Evolutionary conservation across 2,797 vertebrate species (phyloP), one percentile per base, ranked within the genome.

Genomic region (Adrianichthys oophorus): DNA sequence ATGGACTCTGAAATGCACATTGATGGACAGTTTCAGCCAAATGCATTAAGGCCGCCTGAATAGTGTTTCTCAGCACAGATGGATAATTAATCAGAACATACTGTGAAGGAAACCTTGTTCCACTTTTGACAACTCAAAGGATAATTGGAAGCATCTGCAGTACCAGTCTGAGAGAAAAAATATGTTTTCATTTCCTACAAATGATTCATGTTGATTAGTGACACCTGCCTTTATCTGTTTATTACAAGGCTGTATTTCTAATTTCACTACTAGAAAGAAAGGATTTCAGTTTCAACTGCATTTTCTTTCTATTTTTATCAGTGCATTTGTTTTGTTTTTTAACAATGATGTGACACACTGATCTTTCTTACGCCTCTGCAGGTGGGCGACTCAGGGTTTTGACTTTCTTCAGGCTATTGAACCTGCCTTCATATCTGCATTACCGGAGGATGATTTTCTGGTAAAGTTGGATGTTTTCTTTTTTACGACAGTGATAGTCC

Each of bases 331-430:
- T 29, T 26, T 53, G 45, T 32, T n/a, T 14, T 13, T 19, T 40
- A n/a, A 8, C 32, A 51, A 4, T 46, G 51, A 54, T 52, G 8
- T 5, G 0, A 56, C 26, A 7, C 14, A 24, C 32, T 49, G 1
- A 61, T 41, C 2, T 17, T 1, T 58, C 23, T 70, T 58, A 71
- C 2, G 14, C 78, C 42, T 52, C 52, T 56, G n/a, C 84, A 99
- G 97, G 81, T 99, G 98, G 97, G 97, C 97, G 46, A 99, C 97
- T 66, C 97, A 99, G 89, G 98, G 98, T 56, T 99, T 99, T 88
- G 98, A 99, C 87, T 99, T 99, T 79, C 95, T 99, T 61, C 97
- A 99, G 85, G 96, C 98, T 21, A 99, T 99, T 15, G 97, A 99
- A 74, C 95, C 97, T 47, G 96, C 88, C 43, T 99, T 99, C 79